A percentile compares a stretch with the other conserved stretches of the same genome.
These are phyloP conservation scores for Balanococcus diminutus DNA, from an alignment of 2,888 invertebrate species.

Conservation along the genomic window DNA sequence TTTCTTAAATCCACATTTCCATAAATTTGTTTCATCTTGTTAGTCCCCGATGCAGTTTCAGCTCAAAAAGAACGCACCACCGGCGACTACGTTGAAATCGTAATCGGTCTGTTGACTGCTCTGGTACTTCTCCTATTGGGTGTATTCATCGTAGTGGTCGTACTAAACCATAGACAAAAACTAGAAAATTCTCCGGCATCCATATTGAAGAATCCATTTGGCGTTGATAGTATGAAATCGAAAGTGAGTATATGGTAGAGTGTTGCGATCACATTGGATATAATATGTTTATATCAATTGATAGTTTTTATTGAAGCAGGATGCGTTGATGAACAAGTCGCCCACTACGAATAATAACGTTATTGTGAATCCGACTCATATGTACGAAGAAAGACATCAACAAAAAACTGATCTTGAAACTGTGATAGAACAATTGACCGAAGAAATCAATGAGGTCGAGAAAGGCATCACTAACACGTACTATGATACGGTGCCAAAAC, in stretches of 20 bases:
- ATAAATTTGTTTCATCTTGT: not conserved
- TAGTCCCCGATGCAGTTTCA: constrained; percentile 36
- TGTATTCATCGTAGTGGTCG: constrained; percentile 69
- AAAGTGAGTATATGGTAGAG: constrained; percentile 63
- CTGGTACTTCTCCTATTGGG: constrained; percentile 70
- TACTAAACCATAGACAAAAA: constrained; percentile 68
- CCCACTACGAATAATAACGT: constrained; percentile 62
- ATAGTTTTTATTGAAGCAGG: constrained; percentile 61
- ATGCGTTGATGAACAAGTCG: constrained; percentile 67
- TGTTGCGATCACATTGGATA: not conserved
- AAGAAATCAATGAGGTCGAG: constrained; percentile 17
- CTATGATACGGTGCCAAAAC: constrained; percentile 53
- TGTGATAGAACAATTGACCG: constrained; percentile 2
- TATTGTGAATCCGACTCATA: constrained; percentile 55
- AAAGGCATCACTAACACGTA: not conserved
- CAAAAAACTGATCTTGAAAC: constrained; percentile 47
- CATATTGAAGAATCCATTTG: constrained; percentile 69
- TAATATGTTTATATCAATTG: not conserved
- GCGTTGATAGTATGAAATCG: constrained; percentile 69
- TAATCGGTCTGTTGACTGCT: constrained; percentile 71
- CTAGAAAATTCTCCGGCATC: constrained; percentile 68
- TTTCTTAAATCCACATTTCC: too few relatives aligned
- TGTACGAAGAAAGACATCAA: constrained; percentile 52
- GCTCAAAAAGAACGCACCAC: constrained; percentile 65
- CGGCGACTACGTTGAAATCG: constrained; percentile 68